Evolutionary conservation across 2,797 vertebrate genomes (phyloP), one percentile per base, ranked within the genome.

Genomic region (Gallinago stenura): DNA sequence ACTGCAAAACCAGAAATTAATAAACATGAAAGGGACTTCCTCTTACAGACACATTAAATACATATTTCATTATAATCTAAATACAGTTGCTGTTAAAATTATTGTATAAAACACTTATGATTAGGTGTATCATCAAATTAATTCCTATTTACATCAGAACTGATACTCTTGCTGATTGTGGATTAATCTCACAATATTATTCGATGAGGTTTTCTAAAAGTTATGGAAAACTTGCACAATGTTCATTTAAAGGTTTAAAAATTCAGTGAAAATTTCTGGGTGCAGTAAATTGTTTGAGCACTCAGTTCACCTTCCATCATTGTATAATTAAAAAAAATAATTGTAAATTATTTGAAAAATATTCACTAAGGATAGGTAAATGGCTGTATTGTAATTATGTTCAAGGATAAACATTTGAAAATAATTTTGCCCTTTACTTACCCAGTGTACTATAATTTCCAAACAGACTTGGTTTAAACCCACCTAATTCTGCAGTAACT

Each of bases 301-400:
- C 54, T 83, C 76, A 58, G 33, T 33, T 85, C 25, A 24, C 57
- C 41, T 65, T 35, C 78, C 12, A 26, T 31, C 25, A 3, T 5
- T 51, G 15, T 12, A 9, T 18, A 43, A 15, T 60, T 56, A 46
- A 50, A 20, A 78, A 95, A 87, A 8, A 26, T 11, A 1, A 2
- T 15, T 24, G 64, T 50, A 17, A 70, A 10, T 22, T 8, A 22
- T 53, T 78, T 10, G 0, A 33, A 41, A 56, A 24, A 6, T 5
- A 14, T 6, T 26, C 30, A 54, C 18, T 54, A 65, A 51, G 30
- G 20, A 8, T 13, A 72, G 9, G 9, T 41, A 46, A 83, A 72
- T 1, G 0, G 2, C 43, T 72, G 14, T 20, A 24, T 39, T 54
- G 2, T 17, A 64, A 30, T 20, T 73, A 10, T 60, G 6, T 50